These are phyloP conservation scores for Dysmachus trigonus DNA, from an alignment of 2,888 invertebrate species.

Conservation along the genomic window DNA sequence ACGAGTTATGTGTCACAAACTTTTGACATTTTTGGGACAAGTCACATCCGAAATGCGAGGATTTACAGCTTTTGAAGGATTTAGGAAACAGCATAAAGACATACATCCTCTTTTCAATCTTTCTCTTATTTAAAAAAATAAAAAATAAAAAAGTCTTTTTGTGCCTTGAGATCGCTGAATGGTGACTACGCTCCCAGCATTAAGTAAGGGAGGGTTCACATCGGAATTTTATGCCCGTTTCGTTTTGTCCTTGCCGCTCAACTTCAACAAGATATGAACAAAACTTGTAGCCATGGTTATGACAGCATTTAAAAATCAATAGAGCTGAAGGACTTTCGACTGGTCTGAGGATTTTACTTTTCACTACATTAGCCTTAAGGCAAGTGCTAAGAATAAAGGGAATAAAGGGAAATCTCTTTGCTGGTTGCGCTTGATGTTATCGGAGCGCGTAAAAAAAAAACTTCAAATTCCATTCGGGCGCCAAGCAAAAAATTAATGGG, in stretches of 20 bases:
- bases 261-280: not conserved
- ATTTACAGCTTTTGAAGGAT: slow-evolving; percentile 4
- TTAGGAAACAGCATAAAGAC: not conserved
- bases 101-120: not conserved
- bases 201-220: not conserved
- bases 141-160: not conserved
- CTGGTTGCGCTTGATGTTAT: not conserved
- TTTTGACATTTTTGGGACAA: slow-evolving; percentile 3
- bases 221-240: not conserved
- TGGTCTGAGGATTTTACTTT: not conserved
- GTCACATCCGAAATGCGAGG: not conserved
- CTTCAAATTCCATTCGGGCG: not conserved
- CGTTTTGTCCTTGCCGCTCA: not conserved
- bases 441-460: not conserved
- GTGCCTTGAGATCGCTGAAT: not conserved
- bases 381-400: not conserved
- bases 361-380: not conserved
- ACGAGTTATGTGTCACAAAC: not conserved
- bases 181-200: not conserved
- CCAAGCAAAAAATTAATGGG: not conserved
- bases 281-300: not conserved
- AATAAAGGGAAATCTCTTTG: not conserved
- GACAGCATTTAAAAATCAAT: not conserved
- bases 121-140: not conserved
- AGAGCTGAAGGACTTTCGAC: not conserved